Conservation (phyloP, 2,888 invertebrate genomes). For the Nemoura dubitans region DNA sequence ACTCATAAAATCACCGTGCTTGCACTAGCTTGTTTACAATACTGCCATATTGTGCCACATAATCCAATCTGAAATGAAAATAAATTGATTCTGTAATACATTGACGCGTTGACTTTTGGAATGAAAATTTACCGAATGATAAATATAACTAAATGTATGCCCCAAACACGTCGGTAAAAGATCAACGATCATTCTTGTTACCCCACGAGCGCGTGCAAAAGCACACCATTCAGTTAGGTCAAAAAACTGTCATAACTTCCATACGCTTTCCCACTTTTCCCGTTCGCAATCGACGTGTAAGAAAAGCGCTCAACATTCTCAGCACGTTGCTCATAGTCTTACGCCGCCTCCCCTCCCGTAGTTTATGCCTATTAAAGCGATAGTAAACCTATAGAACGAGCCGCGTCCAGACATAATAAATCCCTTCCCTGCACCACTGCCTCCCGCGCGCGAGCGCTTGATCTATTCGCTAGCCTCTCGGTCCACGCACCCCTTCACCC, state of each 20-base stretch:
- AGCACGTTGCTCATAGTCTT: slow-evolving; percentile 30
- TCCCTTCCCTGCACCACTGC: slow-evolving; percentile 15
- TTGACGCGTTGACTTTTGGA: too few relatives aligned
- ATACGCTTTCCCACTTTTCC: slow-evolving; percentile 25
- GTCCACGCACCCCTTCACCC: slow-evolving; percentile 9
- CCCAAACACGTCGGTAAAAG: too few relatives aligned
- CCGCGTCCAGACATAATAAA: slow-evolving; percentile 36
- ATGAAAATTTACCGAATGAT: too few relatives aligned
- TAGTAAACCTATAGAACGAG: not conserved
- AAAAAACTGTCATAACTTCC: slow-evolving; percentile 32
- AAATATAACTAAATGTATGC: too few relatives aligned
- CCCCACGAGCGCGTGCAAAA: too few relatives aligned
- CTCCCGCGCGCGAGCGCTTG: not conserved
- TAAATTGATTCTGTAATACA: too few relatives aligned
- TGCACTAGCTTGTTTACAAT: too few relatives aligned
- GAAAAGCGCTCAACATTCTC: slow-evolving; percentile 26
- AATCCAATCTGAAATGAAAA: too few relatives aligned
- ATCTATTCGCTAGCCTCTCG: slow-evolving; percentile 31
- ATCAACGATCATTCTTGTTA: too few relatives aligned
- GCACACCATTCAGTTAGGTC: not conserved
- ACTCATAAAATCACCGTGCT: too few relatives aligned
- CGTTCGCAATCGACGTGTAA: slow-evolving; percentile 2
- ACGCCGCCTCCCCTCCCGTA: not conserved
- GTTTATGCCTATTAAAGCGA: slow-evolving; percentile 30
- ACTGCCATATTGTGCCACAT: too few relatives aligned